These are phyloP conservation scores for Philotrypesis tridentata DNA, from an alignment of 1,140 invertebrate genomes.

Conservation along the genomic window DNA sequence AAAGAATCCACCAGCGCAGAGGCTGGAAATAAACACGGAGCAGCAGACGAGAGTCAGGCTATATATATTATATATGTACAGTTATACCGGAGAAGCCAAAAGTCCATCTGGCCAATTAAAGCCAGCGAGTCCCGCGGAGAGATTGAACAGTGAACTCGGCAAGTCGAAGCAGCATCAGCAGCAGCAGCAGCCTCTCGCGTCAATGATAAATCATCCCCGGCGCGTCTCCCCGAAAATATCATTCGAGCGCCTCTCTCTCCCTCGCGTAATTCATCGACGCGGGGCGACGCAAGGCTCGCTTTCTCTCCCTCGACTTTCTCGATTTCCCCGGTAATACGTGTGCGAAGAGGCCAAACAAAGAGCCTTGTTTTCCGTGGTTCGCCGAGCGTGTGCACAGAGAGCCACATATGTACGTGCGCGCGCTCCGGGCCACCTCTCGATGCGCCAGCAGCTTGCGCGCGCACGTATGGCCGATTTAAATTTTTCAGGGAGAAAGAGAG, in stretches of 20 bases:
- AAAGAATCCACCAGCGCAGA: too few species aligned
- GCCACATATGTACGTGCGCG: background rate
- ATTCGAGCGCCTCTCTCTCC: background rate
- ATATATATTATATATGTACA: too few species aligned
- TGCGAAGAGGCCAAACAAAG: slow-evolving; percentile 25
- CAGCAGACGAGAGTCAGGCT: too few species aligned
- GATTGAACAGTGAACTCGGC: background rate
- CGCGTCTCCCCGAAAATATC: slow-evolving; percentile 17
- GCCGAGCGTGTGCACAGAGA: background rate
- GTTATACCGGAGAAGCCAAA: background rate
- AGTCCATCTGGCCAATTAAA: slow-evolving; percentile 28
- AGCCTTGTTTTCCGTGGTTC: slow-evolving; percentile 37
- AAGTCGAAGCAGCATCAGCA: background rate
- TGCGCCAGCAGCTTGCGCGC: background rate
- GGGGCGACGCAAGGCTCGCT: slow-evolving; percentile 18
- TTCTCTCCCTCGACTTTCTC: background rate
- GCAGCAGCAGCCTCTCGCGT: background rate
- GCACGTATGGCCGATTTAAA: slow-evolving; percentile 28
- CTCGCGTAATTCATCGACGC: slow-evolving; percentile 26
- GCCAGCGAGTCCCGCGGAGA: background rate
- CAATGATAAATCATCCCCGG: slow-evolving; percentile 35
- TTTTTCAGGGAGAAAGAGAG: slow-evolving; percentile 8
- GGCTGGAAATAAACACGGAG: too few species aligned
- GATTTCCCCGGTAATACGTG: slow-evolving; percentile 13
- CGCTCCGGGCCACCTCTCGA: background rate